Conservation (phyloP, 2,888 invertebrate species). For the Acheta domesticus region DNA sequence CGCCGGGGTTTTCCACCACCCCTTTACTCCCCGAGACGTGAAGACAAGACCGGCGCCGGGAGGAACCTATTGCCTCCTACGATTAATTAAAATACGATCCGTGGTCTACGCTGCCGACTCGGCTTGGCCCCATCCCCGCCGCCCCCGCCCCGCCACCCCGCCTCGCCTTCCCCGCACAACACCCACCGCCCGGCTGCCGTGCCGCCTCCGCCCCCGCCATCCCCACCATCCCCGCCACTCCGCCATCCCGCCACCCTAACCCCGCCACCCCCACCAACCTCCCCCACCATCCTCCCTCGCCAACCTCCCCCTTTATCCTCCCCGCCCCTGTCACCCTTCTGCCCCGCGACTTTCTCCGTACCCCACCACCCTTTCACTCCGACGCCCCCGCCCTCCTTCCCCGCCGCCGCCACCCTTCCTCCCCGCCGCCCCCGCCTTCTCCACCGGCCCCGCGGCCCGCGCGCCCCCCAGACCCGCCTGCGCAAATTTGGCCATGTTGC, state of each 20-base stretch:
- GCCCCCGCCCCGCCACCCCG: too few relatives aligned
- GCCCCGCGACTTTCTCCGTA: neutral
- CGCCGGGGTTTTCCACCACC: neutral
- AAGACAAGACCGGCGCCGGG: neutral
- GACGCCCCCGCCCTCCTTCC: too few relatives aligned
- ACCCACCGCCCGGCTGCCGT: too few relatives aligned
- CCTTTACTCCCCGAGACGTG: conserved; percentile 11
- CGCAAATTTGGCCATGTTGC: conserved; percentile 18
- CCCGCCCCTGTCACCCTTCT: neutral
- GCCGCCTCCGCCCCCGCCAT: neutral
- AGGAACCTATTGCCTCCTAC: neutral
- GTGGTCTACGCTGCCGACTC: neutral
- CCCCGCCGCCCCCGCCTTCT: neutral
- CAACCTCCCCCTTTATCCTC: too few relatives aligned
- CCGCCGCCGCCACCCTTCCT: too few relatives aligned
- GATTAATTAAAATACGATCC: conserved; percentile 18
- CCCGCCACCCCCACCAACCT: too few relatives aligned
- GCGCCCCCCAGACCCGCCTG: neutral
- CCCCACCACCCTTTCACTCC: too few relatives aligned
- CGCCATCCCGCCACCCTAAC: too few relatives aligned
- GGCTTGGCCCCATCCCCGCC: neutral
- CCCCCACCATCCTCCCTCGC: too few relatives aligned
- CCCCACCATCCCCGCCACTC: neutral
- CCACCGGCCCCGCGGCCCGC: neutral
- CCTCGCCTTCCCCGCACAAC: too few relatives aligned